Percentiles rank a stretch among this genome's conserved stretches.
phyloP scores from a whole-genome alignment of 2,113 vertebrate species.

The Callorhinus ursinus region DNA sequence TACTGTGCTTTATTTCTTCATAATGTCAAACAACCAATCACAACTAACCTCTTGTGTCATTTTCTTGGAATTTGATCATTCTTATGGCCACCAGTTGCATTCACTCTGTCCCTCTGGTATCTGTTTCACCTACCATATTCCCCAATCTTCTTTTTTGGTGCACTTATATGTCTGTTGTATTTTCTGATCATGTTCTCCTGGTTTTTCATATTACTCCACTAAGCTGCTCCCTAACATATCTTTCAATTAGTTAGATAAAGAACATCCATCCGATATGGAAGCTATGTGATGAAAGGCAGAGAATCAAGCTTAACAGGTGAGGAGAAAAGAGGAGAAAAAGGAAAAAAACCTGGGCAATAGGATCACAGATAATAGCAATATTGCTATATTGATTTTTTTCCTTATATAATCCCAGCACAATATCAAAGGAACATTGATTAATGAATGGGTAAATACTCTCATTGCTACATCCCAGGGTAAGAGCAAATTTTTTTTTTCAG shows the following conservation, averaged over 20 bases:
- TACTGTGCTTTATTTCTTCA: not conserved
- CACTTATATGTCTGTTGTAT: not conserved
- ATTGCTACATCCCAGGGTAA: not conserved
- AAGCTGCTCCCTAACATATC: not conserved
- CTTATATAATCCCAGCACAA: not conserved
- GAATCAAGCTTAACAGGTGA: not conserved
- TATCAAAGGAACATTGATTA: not conserved
- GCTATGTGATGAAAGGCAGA: not conserved
- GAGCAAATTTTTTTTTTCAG: not conserved
- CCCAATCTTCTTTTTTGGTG: not conserved
- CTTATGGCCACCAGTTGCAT: not conserved
- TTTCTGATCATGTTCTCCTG: not conserved
- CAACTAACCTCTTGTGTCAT: not conserved
- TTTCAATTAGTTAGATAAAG: not conserved
- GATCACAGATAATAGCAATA: not conserved
- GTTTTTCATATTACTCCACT: not conserved
- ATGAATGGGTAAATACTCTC: not conserved
- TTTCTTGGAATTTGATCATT: constrained; percentile 3
- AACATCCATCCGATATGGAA: not conserved
- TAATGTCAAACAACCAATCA: not conserved
- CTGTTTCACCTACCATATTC: not conserved
- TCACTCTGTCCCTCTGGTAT: not conserved
- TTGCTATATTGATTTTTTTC: not conserved
- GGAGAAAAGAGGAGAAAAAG: not conserved
- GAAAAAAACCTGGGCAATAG: not conserved